Conservation (phyloP, 2,797 vertebrate genomes). For the Sorex maritimensis region DNA sequence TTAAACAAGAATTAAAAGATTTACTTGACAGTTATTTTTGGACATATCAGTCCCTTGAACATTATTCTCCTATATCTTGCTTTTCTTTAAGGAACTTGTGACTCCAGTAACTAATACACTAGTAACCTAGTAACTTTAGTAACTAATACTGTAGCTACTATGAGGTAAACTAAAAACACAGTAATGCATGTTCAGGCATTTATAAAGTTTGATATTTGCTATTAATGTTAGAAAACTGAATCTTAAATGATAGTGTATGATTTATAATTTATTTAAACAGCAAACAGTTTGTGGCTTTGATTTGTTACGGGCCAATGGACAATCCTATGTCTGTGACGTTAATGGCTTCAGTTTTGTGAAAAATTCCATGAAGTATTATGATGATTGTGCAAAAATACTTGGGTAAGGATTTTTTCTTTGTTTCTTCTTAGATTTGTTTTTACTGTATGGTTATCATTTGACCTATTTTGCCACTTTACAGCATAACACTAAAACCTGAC, state of each 20-base stretch:
- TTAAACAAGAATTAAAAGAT: constrained; percentile 10
- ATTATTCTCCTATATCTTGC: not conserved
- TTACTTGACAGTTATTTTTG: not conserved
- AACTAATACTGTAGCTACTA: constrained; percentile 23
- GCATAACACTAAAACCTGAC: constrained; percentile 26
- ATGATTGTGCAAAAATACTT: constrained; percentile 96
- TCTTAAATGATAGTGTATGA: constrained; percentile 65
- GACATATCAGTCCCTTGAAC: not conserved
- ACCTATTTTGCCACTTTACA: not conserved
- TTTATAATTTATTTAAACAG: constrained; percentile 89
- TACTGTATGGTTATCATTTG: not conserved
- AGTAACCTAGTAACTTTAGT: not conserved
- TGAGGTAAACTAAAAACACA: constrained; percentile 31
- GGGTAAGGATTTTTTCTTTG: constrained; percentile 90
- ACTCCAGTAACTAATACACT: not conserved
- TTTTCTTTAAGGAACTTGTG: not conserved
- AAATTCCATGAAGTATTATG: constrained; percentile 97
- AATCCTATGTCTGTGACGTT: constrained; percentile 96
- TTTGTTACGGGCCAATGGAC: constrained; percentile 95
- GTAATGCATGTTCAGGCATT: constrained; percentile 18
- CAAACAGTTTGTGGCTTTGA: constrained; percentile 97
- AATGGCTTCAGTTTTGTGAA: constrained; percentile 97
- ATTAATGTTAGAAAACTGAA: constrained; percentile 50
- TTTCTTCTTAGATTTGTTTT: constrained; percentile 48
- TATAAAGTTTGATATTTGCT: constrained; percentile 57